Conservation (phyloP, 2,113 vertebrate species). For the Xiphophorus couchianus region DNA sequence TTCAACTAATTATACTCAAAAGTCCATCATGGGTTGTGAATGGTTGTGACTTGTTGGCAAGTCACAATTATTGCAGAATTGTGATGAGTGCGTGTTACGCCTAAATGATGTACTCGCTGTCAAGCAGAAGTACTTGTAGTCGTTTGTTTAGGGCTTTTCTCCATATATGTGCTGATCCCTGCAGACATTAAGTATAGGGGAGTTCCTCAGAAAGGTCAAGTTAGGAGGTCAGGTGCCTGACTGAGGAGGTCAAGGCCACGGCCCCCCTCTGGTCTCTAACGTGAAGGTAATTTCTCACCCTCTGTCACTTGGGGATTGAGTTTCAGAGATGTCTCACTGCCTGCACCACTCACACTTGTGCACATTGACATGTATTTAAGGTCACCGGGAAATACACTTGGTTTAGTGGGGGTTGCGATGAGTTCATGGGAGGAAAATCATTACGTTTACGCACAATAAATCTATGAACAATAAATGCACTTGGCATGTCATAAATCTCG, state of each 20-base stretch:
- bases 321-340: conserved; percentile 47
- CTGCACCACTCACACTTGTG: conserved; percentile 2
- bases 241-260: conserved; percentile 62
- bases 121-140: background rate
- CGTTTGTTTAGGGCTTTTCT: conserved; percentile 9
- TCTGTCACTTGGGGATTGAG: conserved; percentile 55
- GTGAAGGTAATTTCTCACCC: conserved; percentile 64
- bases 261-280: conserved; percentile 52
- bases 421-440: background rate
- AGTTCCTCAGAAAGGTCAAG: conserved; percentile 52
- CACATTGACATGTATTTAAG: conserved; percentile 7
- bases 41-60: background rate
- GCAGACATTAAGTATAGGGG: conserved; percentile 36
- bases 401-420: background rate
- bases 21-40: background rate
- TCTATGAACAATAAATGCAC: too few relatives aligned
- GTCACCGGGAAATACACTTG: conserved; percentile 13
- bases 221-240: conserved; percentile 43
- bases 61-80: background rate
- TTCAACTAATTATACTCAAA: too few relatives aligned
- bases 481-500: background rate
- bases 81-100: background rate
- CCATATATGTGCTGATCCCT: conserved; percentile 10
- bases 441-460: background rate
- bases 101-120: background rate